Evolutionary conservation across 2,888 invertebrate species (phyloP).

Genomic region (Andrena bucephala): DNA sequence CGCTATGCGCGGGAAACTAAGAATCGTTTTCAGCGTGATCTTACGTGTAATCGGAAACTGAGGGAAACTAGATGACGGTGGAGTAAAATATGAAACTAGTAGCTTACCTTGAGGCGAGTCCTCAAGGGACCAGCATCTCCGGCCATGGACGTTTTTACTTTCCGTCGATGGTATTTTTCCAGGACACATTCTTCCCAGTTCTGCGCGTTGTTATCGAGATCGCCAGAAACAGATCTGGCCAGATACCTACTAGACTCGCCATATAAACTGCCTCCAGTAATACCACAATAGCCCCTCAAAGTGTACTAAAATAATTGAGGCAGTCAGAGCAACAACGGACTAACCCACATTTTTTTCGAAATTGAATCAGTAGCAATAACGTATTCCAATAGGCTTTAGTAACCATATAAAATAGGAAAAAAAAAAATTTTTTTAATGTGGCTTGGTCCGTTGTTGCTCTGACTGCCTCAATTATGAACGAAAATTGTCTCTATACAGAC

Average conservation of each 20-base stretch:
- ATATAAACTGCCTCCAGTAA: neutral
- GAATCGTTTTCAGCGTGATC: slow-evolving; percentile 60
- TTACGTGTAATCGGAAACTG: slow-evolving; percentile 66
- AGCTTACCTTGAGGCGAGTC: slow-evolving; percentile 64
- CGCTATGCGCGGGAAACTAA: slow-evolving; percentile 16
- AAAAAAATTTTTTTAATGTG: too few relatives aligned
- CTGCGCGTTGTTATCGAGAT: neutral
- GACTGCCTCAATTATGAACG: too few relatives aligned
- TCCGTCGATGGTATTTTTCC: slow-evolving; percentile 16
- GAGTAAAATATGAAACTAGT: slow-evolving; percentile 57
- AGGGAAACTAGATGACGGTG: slow-evolving; percentile 62
- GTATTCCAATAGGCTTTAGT: too few relatives aligned
- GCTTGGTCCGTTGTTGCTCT: too few relatives aligned
- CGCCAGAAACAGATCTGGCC: neutral
- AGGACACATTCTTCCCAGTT: slow-evolving; percentile 9
- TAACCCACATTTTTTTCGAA: too few relatives aligned
- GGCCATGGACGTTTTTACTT: slow-evolving; percentile 42
- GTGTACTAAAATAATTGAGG: too few relatives aligned
- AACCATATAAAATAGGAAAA: too few relatives aligned
- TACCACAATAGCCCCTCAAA: too few relatives aligned
- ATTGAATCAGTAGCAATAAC: too few relatives aligned
- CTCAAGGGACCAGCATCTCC: slow-evolving; percentile 59
- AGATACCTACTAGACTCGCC: neutral
- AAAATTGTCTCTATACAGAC: too few relatives aligned
- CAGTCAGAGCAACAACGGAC: too few relatives aligned